These are phyloP conservation scores for Pelecanus crispus DNA, from an alignment of 2,113 vertebrate genomes.

Conservation along the genomic window DNA sequence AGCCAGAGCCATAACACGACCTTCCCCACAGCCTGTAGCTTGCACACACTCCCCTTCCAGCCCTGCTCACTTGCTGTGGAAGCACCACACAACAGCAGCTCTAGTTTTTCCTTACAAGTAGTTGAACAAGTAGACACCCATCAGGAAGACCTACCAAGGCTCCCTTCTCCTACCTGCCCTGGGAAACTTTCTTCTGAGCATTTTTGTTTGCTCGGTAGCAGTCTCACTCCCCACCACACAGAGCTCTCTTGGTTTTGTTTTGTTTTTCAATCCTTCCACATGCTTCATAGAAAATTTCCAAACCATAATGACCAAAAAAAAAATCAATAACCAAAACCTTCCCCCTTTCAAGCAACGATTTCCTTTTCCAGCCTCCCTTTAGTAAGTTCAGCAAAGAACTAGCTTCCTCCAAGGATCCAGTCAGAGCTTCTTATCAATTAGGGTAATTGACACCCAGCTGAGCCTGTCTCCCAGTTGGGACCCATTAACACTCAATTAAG, in stretches of 20 bases:
- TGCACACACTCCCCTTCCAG: background rate
- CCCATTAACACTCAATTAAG: conserved; percentile 48
- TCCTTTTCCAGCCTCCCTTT: background rate
- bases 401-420: background rate
- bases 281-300: background rate
- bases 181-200: background rate
- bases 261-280: background rate
- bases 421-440: conserved; percentile 24
- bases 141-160: background rate
- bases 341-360: background rate
- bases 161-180: background rate
- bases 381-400: background rate
- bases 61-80: rapidly evolving
- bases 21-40: background rate
- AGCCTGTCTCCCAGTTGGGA: conserved; percentile 43
- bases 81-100: background rate
- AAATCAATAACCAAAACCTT: background rate
- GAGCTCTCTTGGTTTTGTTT: too few relatives aligned
- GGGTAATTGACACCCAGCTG: conserved; percentile 40
- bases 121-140: background rate
- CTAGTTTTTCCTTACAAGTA: background rate
- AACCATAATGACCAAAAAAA: background rate
- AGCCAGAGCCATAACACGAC: background rate
- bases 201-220: background rate
- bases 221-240: background rate